These are phyloP conservation scores for Chelonus insularis DNA, from an alignment of 1,140 invertebrate genomes.

Conservation along the genomic window DNA sequence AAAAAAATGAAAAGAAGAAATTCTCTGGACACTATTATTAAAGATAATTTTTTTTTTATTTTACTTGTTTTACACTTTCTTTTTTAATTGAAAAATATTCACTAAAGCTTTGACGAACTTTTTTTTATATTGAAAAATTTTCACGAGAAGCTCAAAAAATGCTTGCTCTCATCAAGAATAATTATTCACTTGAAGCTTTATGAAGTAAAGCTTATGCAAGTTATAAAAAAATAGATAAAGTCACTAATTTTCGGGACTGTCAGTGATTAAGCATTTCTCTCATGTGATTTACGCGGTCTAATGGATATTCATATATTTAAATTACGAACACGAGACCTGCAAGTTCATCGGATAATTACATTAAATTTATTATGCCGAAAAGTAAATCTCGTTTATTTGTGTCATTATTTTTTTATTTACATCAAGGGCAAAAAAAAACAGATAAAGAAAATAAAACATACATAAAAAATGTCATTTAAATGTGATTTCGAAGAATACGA, in stretches of 20 bases:
- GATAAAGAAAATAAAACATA: background rate
- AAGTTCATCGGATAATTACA: slow-evolving; percentile 22
- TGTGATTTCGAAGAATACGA: slow-evolving; percentile 1
- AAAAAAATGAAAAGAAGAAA: background rate
- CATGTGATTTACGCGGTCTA: slow-evolving; percentile 38
- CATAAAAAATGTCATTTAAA: slow-evolving; percentile 4
- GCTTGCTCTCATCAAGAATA: too few relatives aligned
- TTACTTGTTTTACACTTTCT: too few relatives aligned
- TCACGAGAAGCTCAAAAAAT: too few relatives aligned
- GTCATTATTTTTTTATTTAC: slow-evolving; percentile 32
- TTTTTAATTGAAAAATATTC: too few relatives aligned
- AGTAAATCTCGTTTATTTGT: slow-evolving; percentile 35
- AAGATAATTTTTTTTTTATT: too few relatives aligned
- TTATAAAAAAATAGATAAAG: too few relatives aligned
- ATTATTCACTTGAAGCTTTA: too few relatives aligned
- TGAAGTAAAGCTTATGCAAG: too few relatives aligned
- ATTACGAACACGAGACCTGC: slow-evolving; percentile 11
- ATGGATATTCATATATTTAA: slow-evolving; percentile 43
- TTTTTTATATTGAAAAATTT: too few relatives aligned
- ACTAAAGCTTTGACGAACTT: too few relatives aligned
- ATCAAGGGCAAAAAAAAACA: background rate
- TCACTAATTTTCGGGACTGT: too few relatives aligned
- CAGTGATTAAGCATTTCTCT: slow-evolving; percentile 37
- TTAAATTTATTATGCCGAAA: slow-evolving; percentile 20
- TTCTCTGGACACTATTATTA: background rate